Evolutionary conservation across 2,113 vertebrate genomes (phyloP), one percentile per base, ranked within the genome.

Genomic region (Nothobranchius kuhntae): DNA sequence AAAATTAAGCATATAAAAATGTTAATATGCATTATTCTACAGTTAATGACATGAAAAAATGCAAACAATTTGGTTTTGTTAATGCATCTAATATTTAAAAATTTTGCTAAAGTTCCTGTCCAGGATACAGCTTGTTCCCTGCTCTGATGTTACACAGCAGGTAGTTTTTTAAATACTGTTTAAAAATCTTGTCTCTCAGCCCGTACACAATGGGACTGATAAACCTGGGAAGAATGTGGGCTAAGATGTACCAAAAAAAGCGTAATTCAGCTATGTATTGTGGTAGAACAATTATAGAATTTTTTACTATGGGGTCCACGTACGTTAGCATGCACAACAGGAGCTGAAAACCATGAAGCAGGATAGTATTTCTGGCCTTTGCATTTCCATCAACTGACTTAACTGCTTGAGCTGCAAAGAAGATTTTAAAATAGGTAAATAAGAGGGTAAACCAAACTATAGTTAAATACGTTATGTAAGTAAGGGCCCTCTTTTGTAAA

Each of bases 121-220:
- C 17, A 52, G 21, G 50, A 10, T 26, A 26, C 42, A 44, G 40
- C 17, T 50, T 58, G 40, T 38, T 17, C n/a, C 12, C 44, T 26
- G 8, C 1, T 14, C 55, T 68, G 30, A 35, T 3, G 24, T 44
- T 9, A 12, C 54, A 70, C 17, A 68, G 6, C 35, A 76, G 51
- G 35, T 85, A 54, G 26, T 52, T 86, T 15, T 78, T 89, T 44
- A 91, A 7, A 58, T 91, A 77, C 13, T 61, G 78, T 47, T 74
- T 73, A 13, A 93, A 87, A 0, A 44, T 70, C 56, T 83, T 67
- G 65, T 92, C 91, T 58, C 91, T 77, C 5, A 91, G 45, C 0
- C 91, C 90, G 3, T 91, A 92, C 24, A 91, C 73, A 2, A 91
- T 26, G 1, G 91, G 90, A 74, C 91, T 92, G 53, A 91, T 5